Evolutionary conservation across 2,797 vertebrate species (phyloP), one percentile per base, ranked within the genome.

Genomic region (Craterocephalus amniculus): DNA sequence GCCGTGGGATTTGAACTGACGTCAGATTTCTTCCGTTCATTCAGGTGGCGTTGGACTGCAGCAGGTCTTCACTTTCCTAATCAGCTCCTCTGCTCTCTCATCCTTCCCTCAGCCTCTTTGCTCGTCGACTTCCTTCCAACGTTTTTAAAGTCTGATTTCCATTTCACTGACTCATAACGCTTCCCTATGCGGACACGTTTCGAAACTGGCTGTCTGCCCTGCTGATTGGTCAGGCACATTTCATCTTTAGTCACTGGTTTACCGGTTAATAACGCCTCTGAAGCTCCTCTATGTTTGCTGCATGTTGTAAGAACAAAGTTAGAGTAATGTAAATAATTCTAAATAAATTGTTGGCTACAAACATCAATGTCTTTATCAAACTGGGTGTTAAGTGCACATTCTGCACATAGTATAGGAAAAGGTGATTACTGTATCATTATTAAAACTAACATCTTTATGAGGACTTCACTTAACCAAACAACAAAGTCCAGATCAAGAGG

Each of bases 1-100:
- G 69, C 74, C 84, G 14, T 36, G 87, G 87, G 90, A 90, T 58
- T 79, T 78, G 70, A 56, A 76, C 86, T 85, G 83, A 89, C 84
- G 85, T 90, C 88, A 89, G 64, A 57, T 79, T 74, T 83, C 83
- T 90, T 88, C 85, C 86, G 75, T 73, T 88, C 52, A 87, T 91
- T 90, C 83, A 89, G 90, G 84, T 90, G 83, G 32, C 10, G 75
- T 51, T 59, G 73, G 77, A 56, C 43, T 36, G 51, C 64, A 45
- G 67, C 76, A 72, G 63, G 36, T 84, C 83, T 68, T 86, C 74
- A 74, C 73, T 89, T 86, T 87, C 88, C 88, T 85, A 83, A 85
- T 87, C 75, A 85, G 72, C 52, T 83, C 65, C 24, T 83, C 72
- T 80, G 82, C 74, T 74, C 69, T 52, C 74, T 84, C 68, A 66